Evolutionary conservation across 2,888 invertebrate species (phyloP), one percentile per base, ranked within the genome.

Genomic region (Sesia apiformis): DNA sequence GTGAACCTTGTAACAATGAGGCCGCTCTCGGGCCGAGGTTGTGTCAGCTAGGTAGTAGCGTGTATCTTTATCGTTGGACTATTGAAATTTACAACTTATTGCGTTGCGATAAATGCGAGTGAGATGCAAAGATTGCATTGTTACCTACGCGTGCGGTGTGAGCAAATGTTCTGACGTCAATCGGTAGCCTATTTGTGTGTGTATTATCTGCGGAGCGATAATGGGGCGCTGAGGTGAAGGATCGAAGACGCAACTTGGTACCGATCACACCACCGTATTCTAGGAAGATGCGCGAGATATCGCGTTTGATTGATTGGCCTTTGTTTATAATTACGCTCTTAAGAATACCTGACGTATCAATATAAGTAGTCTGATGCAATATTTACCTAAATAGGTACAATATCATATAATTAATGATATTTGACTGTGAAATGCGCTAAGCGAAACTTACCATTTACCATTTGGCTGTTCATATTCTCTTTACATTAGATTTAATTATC

Each of bases 161-260:
- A 66, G 67, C 63, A 60, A 55, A 62, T 50, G 62, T 63, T 55
- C 60, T 84, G 85, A 86, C 85, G 85, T 86, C 85, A 85, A 84
- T 84, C 76, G 77, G 76, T 77, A 78, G 73, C 81, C 81, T 79
- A 80, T 72, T 79, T 79, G 78, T 62, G 67, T 60, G 40, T 42
- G 76, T 67, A 71, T 70, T 83, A 77, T 80, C 78, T 70, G 70
- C 46, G 69, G 23, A 23, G 65, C 67, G 74, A 60, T 63, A 62
- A 61, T 61, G 58, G 67, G 46, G 46, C 50, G 57, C 71, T 69
- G 71, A 78, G 86, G 87, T 87, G 86, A 87, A 84, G 84, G 84
- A 74, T 73, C 72, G 71, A 56, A 63, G 74, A 72, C 70, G 71
- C 72, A 70, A 69, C 69, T 23, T 78, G 84, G 78, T 81, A 82